phyloP scores from a whole-genome alignment of 2,113 vertebrate species.

The Anas platyrhynchos region DNA sequence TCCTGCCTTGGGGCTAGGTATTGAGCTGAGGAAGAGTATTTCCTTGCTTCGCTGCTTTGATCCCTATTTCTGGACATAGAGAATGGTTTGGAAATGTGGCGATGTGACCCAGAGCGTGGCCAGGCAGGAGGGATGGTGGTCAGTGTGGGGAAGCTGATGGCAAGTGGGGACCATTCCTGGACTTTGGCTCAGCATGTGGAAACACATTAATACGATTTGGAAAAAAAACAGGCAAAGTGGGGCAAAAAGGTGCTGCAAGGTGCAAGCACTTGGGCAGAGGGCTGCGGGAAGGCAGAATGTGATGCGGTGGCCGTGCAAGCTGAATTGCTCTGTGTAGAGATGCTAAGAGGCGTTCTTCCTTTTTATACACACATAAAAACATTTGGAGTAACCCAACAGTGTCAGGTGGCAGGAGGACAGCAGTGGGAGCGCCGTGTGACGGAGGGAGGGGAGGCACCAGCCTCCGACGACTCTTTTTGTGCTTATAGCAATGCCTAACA shows the following conservation, averaged over 20 bases:
- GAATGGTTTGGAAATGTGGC: not conserved
- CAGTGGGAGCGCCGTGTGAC: rapidly evolving
- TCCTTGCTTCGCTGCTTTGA: not conserved
- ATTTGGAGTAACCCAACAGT: no score
- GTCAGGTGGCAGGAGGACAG: not conserved
- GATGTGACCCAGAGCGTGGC: not conserved
- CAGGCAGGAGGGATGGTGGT: no score
- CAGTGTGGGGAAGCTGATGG: not conserved
- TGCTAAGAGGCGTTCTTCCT: not conserved
- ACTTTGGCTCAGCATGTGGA: not conserved
- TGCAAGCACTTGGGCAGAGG: not conserved
- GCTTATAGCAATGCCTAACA: not conserved
- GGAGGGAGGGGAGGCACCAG: not conserved
- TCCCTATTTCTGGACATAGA: not conserved
- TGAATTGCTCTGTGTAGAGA: not conserved
- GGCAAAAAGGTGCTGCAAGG: not conserved
- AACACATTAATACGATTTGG: not conserved
- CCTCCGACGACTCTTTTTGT: not conserved
- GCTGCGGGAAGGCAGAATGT: not conserved
- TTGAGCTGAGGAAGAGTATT: not conserved
- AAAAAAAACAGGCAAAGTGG: not conserved
- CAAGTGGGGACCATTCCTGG: not conserved
- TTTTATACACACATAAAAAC: not conserved
- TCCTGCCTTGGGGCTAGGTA: not conserved
- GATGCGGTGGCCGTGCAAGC: not conserved